Conservation (phyloP, 2,113 vertebrate species). For the Orthonyx spaldingii region DNA sequence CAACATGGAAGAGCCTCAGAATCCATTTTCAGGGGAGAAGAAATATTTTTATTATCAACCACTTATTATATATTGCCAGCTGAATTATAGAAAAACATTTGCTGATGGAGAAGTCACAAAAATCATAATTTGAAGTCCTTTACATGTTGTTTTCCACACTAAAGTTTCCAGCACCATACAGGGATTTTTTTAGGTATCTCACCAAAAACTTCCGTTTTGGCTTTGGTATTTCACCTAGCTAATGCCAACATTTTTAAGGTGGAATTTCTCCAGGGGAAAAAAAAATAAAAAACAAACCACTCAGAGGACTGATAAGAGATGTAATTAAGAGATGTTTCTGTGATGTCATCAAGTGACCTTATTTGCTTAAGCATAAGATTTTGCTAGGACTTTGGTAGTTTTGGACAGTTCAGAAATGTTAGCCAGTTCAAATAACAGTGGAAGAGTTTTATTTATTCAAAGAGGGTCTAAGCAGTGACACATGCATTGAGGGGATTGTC, state of each 20-base stretch:
- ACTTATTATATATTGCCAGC: neutral
- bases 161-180: neutral
- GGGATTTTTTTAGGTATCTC: fast-evolving
- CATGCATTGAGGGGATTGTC: fast-evolving
- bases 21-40: neutral
- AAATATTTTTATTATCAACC: neutral
- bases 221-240: neutral
- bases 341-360: neutral
- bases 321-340: neutral
- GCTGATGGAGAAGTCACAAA: neutral
- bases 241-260: neutral
- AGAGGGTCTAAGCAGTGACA: neutral
- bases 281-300: too few species aligned
- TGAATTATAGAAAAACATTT: neutral
- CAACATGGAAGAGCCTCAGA: neutral
- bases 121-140: neutral
- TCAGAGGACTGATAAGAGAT: neutral
- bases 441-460: neutral
- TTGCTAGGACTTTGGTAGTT: neutral
- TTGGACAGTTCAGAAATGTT: neutral
- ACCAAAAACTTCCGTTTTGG: neutral
- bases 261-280: neutral
- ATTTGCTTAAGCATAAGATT: neutral
- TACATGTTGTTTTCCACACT: neutral
- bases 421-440: neutral